Evolutionary conservation across 1,140 invertebrate species (phyloP).

Genomic region (Pogonomyrmex barbatus): DNA sequence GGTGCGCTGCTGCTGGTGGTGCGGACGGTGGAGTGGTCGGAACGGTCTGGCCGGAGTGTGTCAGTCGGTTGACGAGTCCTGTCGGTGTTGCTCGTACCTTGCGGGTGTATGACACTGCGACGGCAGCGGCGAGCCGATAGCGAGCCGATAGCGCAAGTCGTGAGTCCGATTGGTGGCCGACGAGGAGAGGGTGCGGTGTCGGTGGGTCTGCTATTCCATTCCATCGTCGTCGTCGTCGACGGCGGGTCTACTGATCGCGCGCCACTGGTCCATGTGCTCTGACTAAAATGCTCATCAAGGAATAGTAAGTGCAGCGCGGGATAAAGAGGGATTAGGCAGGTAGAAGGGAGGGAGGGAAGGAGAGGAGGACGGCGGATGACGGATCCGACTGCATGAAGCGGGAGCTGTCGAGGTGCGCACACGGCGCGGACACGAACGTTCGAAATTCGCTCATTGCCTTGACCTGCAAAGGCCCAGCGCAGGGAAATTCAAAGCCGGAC

Average conservation of each 20-base stretch:
- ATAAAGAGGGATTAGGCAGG: neutral
- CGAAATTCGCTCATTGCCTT: neutral
- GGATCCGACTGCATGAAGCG: neutral
- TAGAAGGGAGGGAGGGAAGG: neutral
- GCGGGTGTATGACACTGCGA: conserved; percentile 65
- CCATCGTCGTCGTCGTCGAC: conserved; percentile 30
- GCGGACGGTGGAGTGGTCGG: conserved; percentile 36
- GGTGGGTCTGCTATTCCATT: conserved; percentile 1
- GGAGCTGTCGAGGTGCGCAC: conserved; percentile 20
- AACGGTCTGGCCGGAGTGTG: conserved; percentile 62
- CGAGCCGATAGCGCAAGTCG: conserved; percentile 67
- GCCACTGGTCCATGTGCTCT: conserved; percentile 77
- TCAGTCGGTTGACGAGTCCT: conserved; percentile 69
- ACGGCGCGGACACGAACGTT: neutral
- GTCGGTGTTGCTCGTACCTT: conserved; percentile 24
- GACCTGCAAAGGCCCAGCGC: conserved; percentile 43
- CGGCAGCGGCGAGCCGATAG: conserved; percentile 11
- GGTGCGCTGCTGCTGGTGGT: conserved; percentile 16
- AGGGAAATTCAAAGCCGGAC: conserved; percentile 68
- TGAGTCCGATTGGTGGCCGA: conserved; percentile 68
- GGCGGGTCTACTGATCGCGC: conserved; percentile 67
- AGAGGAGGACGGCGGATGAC: neutral
- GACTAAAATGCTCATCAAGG: conserved; percentile 85
- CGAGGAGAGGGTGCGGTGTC: conserved; percentile 20
- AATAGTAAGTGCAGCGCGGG: conserved; percentile 81